These are phyloP conservation scores for Macrosiphum euphorbiae DNA, from an alignment of 2,888 invertebrate species.

Conservation along the genomic window DNA sequence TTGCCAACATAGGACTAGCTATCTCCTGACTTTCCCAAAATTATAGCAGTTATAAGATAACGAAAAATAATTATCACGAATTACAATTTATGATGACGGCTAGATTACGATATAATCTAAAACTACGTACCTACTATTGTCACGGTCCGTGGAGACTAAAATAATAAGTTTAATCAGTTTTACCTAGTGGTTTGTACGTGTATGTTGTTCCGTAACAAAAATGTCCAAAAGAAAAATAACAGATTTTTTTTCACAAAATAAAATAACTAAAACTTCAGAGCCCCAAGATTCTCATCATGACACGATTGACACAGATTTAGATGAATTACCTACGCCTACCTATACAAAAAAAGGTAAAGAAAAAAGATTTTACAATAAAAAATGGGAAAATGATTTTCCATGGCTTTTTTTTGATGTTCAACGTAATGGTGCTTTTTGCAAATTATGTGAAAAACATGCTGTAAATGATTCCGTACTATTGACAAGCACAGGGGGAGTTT, in stretches of 20 bases:
- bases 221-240: background rate
- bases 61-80: no score
- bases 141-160: no score
- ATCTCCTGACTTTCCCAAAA: no score
- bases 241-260: background rate
- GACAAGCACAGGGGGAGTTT: background rate
- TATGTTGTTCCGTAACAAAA: background rate
- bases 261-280: background rate
- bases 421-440: slow-evolving; percentile 1
- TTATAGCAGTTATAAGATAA: no score
- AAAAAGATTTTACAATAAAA: slow-evolving; percentile 14
- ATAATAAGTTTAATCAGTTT: background rate
- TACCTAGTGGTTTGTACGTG: background rate
- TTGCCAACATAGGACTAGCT: no score
- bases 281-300: background rate
- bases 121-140: slow-evolving; percentile 7
- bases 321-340: background rate
- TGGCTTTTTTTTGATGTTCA: slow-evolving; percentile 40
- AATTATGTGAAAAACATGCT: slow-evolving; percentile 1
- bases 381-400: slow-evolving; percentile 14
- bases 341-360: background rate
- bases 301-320: background rate
- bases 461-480: slow-evolving; percentile 19
- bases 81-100: no score
- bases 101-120: no score